Percentiles rank a stretch among this genome's conserved stretches.
Evolutionary conservation across 2,888 invertebrate genomes (phyloP).

Genomic region (Steinernema hermaphroditum): DNA sequence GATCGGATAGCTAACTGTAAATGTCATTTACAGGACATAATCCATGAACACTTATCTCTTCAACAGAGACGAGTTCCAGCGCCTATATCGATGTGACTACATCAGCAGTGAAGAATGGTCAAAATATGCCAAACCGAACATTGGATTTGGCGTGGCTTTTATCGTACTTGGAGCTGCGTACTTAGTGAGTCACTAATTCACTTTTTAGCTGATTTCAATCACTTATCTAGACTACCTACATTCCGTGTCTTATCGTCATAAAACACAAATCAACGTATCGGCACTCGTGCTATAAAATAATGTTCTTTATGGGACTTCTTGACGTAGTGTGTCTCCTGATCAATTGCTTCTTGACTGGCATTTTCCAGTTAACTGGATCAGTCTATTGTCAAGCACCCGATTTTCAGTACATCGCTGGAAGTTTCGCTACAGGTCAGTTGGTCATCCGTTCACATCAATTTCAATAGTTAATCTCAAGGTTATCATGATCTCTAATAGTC

Average conservation of each 20-base stretch:
- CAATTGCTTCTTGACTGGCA: constrained; percentile 21
- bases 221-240: constrained; percentile 19
- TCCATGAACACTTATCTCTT: too few species aligned
- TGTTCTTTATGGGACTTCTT: constrained; percentile 36
- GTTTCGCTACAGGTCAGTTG: not conserved
- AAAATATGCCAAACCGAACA: too few species aligned
- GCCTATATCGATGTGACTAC: too few species aligned
- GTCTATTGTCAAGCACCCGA: not conserved
- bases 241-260: constrained; percentile 37
- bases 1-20: too few species aligned
- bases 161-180: too few species aligned
- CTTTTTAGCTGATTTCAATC: too few species aligned
- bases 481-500: too few species aligned
- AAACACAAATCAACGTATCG: constrained; percentile 28
- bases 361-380: not conserved
- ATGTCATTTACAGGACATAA: too few species aligned
- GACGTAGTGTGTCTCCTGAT: constrained; percentile 36
- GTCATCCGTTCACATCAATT: not conserved
- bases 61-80: too few species aligned
- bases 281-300: constrained; percentile 39
- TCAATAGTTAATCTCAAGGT: not conserved
- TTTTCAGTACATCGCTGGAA: not conserved
- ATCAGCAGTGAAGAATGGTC: too few species aligned
- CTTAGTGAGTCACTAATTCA: too few species aligned
- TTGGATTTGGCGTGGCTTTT: too few species aligned